Evolutionary conservation across 2,113 vertebrate genomes (phyloP).

Genomic region (Oryzias melastigma): DNA sequence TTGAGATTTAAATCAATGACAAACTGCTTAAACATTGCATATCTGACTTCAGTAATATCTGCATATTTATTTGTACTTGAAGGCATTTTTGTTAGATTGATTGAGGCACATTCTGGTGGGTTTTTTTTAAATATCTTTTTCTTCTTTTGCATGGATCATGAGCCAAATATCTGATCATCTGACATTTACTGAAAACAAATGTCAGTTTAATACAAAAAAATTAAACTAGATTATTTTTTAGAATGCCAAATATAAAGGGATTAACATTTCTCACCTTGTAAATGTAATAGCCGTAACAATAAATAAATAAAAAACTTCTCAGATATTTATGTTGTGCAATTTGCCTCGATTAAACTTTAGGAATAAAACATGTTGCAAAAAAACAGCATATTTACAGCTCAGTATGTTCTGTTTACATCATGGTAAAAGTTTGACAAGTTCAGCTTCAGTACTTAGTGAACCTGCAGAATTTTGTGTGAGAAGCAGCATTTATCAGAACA

Average conservation of each 20-base stretch:
- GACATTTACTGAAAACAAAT: constrained; percentile 17
- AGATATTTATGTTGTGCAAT: neutral
- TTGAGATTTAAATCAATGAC: constrained; percentile 41
- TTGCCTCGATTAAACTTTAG: too few species aligned
- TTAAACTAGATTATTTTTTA: neutral
- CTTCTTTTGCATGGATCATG: constrained; percentile 2
- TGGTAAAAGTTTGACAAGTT: constrained; percentile 16
- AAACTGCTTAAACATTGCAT: constrained; percentile 38
- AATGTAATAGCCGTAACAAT: neutral
- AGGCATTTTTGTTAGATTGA: constrained; percentile 27
- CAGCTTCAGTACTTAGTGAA: constrained; percentile 27
- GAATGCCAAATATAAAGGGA: neutral
- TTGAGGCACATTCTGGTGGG: neutral
- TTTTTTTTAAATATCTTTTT: constrained; percentile 7
- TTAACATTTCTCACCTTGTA: neutral
- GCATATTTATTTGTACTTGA: constrained; percentile 37
- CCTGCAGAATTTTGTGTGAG: constrained; percentile 31
- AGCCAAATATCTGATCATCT: constrained; percentile 24
- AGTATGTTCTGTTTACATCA: neutral
- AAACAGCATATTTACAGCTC: neutral
- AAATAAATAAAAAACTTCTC: neutral
- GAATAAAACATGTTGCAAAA: too few species aligned
- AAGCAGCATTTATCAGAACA: constrained; percentile 42
- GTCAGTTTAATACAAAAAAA: constrained; percentile 9
- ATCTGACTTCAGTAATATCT: constrained; percentile 27